Percentiles rank a stretch among this genome's conserved stretches.
Evolutionary conservation across 2,888 invertebrate species (phyloP).

Genomic region (Sarcophaga variegata): DNA sequence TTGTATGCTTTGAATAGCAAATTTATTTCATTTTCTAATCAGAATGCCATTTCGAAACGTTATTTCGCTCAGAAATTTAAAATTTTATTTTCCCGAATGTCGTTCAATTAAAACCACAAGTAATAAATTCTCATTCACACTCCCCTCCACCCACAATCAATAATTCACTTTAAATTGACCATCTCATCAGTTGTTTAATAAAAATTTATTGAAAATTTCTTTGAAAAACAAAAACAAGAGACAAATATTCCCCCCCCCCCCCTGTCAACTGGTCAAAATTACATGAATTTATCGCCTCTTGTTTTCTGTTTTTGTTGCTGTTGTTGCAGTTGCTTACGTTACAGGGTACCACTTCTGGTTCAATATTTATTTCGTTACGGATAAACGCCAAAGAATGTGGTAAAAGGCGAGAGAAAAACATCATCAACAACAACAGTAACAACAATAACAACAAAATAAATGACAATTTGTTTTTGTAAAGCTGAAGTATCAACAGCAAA

Average conservation of each 20-base stretch:
- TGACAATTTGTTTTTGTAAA: conserved; percentile 49
- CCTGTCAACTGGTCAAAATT: not conserved
- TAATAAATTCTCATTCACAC: not conserved
- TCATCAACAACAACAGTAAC: not conserved
- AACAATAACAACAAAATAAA: conserved; percentile 37
- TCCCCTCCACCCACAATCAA: conserved; percentile 5
- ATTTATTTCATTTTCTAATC: too few relatives aligned
- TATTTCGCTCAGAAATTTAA: too few relatives aligned
- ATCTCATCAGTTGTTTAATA: conserved; percentile 26
- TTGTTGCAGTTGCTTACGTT: conserved; percentile 28
- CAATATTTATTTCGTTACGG: conserved; percentile 61
- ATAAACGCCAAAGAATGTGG: conserved; percentile 62
- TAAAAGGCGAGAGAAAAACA: conserved; percentile 20
- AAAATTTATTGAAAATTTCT: conserved; percentile 12
- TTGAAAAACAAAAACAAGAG: not conserved
- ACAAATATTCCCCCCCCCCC: not conserved
- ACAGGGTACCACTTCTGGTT: conserved; percentile 51
- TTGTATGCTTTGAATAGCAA: too few relatives aligned
- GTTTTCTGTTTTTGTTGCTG: conserved; percentile 1
- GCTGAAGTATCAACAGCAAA: not conserved
- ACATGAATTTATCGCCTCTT: not conserved
- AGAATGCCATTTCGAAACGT: too few relatives aligned
- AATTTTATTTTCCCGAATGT: too few relatives aligned
- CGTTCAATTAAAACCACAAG: not conserved
- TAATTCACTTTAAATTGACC: conserved; percentile 53